Evolutionary conservation across 2,113 vertebrate genomes (phyloP).

Genomic region (Semicossyphus pulcher): DNA sequence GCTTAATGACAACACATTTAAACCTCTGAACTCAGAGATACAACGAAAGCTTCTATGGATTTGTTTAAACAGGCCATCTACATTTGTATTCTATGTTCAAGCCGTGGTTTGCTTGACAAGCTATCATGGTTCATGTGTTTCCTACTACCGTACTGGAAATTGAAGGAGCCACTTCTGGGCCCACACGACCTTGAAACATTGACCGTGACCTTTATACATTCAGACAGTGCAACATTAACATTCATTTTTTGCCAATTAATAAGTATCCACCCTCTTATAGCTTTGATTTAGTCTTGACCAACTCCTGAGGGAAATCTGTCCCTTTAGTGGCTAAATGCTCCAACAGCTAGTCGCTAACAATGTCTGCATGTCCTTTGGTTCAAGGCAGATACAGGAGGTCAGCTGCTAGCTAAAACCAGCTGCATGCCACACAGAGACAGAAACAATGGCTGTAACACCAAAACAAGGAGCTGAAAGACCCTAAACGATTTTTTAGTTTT

Average conservation of each 20-base stretch:
- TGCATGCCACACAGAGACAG: background rate
- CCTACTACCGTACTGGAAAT: background rate
- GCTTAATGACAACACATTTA: slow-evolving; percentile 43
- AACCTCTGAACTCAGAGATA: slow-evolving; percentile 35
- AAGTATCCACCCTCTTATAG: background rate
- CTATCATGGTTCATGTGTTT: background rate
- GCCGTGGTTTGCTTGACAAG: background rate
- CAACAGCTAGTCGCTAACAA: background rate
- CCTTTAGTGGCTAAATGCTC: background rate
- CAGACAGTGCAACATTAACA: background rate
- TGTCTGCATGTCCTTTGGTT: background rate
- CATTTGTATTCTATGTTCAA: background rate
- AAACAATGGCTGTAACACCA: background rate
- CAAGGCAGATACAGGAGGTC: background rate
- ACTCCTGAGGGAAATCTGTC: background rate
- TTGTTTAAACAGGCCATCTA: slow-evolving; percentile 20
- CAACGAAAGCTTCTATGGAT: slow-evolving; percentile 27
- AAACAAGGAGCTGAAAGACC: background rate
- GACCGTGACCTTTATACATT: background rate
- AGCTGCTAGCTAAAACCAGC: background rate
- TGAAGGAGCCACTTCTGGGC: too few species aligned
- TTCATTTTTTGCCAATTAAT: background rate
- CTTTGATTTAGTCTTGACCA: background rate
- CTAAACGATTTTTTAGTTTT: too few species aligned
- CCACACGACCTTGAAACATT: too few species aligned